Evolutionary conservation across 2,888 invertebrate species (phyloP), one percentile per base, ranked within the genome.

Genomic region (Spisula subtruncata): DNA sequence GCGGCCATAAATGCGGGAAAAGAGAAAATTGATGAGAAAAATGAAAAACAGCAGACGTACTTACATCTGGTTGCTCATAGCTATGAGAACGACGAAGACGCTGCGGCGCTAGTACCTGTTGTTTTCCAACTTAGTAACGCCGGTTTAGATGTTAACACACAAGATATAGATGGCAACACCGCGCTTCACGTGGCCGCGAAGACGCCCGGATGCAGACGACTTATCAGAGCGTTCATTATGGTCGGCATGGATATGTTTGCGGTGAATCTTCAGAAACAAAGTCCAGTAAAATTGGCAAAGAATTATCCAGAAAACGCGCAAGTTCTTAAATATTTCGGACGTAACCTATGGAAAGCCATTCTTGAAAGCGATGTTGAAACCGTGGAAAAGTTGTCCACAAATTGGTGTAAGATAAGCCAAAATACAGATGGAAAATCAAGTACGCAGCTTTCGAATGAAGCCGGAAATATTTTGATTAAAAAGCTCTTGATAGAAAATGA

Each of bases 101-200:
- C 87, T 0, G 87, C 89, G 0, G 86, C 54, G 20, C 71, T 92
- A 16, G n/a, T 89, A 85, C 92, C 92, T 20, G 89, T 92, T 25
- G 86, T 92, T 51, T 92, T 87, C 48, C 92, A 92, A 60, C 66
- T 92, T 0, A 87, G 87, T 8, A 92, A 90, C 86, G 88, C 89
- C 20, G 91, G 91, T 29, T 89, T 90, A 25, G 87, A 89, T 25
- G 80, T 71, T 25, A 87, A 87, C 32, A 81, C 87, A 14, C 56
- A 18, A 29, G 89, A 92, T 81, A 16, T 29, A n/a, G 82, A 90
- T n/a, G 92, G 92, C 0, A 88, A 92, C 71, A 90, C 83, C n/a
- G 89, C 89, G 16, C 89, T 92, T 6, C 92, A 92, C 46, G n/a
- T 90, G 8, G 90, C 90, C 6, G 88, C 86, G 18, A 81, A 82